phyloP scores from a whole-genome alignment of 2,888 invertebrate species.

The Drosophila helvetica region DNA sequence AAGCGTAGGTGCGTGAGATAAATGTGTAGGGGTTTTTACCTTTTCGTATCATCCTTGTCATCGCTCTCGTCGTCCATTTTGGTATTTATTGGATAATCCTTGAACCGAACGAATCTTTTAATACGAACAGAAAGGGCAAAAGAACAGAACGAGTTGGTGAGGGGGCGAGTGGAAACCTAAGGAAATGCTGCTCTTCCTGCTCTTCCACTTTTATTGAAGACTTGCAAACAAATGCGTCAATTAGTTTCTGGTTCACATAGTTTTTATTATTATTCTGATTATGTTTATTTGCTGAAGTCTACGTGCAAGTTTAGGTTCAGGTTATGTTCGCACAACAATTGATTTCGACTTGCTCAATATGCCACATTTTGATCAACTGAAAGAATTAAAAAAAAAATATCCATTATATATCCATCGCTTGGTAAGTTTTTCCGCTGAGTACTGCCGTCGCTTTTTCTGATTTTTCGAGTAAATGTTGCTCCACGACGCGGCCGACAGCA shows the following conservation, averaged over 20 bases:
- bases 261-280: slow-evolving; percentile 24
- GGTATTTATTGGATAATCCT: slow-evolving; percentile 69
- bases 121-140: slow-evolving; percentile 6
- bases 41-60: slow-evolving; percentile 93
- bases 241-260: slow-evolving; percentile 24
- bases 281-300: background rate
- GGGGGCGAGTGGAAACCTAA: background rate
- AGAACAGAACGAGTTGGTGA: background rate
- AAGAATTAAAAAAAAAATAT: slow-evolving; percentile 9
- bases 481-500: slow-evolving; percentile 69
- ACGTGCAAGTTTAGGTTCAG: slow-evolving; percentile 40
- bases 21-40: slow-evolving; percentile 85
- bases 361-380: slow-evolving; percentile 62
- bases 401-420: background rate
- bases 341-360: slow-evolving; percentile 59
- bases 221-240: slow-evolving; percentile 36
- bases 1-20: slow-evolving; percentile 7
- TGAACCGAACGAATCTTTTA: slow-evolving; percentile 13
- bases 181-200: slow-evolving; percentile 11
- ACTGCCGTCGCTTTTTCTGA: slow-evolving; percentile 20
- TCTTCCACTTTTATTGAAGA: slow-evolving; percentile 30
- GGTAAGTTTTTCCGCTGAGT: background rate
- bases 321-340: slow-evolving; percentile 74
- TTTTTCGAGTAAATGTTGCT: slow-evolving; percentile 22
- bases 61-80: slow-evolving; percentile 92